A percentile compares a stretch with the other conserved stretches of the same genome.
Evolutionary conservation across 2,113 vertebrate species (phyloP).

Genomic region (Ibidorhyncha struthersii): DNA sequence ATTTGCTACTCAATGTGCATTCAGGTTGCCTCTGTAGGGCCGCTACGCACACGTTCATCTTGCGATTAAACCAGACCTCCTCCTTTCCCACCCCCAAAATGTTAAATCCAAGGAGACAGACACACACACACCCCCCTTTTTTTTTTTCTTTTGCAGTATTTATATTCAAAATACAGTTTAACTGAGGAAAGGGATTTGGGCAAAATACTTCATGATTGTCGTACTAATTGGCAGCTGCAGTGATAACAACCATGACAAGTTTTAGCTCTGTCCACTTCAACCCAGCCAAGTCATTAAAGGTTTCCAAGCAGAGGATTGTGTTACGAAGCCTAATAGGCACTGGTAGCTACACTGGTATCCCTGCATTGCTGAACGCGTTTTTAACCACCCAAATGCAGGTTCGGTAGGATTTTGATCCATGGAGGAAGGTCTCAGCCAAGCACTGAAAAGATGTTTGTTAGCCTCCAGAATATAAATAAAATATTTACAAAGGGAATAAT

Average conservation of each 20-base stretch:
- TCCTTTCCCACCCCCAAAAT: not conserved
- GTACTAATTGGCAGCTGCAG: slow-evolving; percentile 59
- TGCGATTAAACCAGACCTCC: not conserved
- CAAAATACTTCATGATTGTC: slow-evolving; percentile 48
- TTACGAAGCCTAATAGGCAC: not conserved
- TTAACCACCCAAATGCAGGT: not conserved
- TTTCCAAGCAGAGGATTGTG: slow-evolving; percentile 29
- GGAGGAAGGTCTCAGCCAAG: slow-evolving; percentile 13
- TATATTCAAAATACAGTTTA: slow-evolving; percentile 56
- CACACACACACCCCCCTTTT: too few species aligned
- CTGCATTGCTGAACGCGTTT: not conserved
- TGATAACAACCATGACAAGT: slow-evolving; percentile 57
- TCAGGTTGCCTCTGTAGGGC: not conserved
- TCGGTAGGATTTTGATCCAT: slow-evolving; percentile 11
- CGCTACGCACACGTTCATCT: not conserved
- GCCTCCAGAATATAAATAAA: slow-evolving; percentile 57
- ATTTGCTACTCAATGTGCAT: not conserved
- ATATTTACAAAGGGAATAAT: slow-evolving; percentile 68
- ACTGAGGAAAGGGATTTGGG: slow-evolving; percentile 13
- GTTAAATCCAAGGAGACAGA: not conserved
- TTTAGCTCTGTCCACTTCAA: slow-evolving; percentile 54
- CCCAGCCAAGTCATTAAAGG: slow-evolving; percentile 42
- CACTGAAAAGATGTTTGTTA: slow-evolving; percentile 39
- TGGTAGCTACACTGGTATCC: not conserved
- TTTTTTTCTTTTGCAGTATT: not conserved